phyloP scores from a whole-genome alignment of 2,113 vertebrate genomes.

The Aplodontia rufa region DNA sequence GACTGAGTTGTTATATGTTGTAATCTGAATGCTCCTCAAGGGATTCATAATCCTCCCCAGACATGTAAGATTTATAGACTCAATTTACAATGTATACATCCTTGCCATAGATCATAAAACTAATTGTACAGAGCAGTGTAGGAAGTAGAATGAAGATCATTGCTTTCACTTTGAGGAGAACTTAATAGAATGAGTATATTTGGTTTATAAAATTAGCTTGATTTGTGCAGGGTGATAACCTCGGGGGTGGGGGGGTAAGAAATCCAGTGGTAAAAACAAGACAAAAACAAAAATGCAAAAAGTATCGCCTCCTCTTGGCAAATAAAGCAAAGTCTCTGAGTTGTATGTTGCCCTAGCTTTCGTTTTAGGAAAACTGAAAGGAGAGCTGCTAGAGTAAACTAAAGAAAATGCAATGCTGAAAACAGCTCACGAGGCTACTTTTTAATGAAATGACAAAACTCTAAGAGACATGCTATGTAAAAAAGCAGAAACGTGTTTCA shows the following conservation, averaged over 20 bases:
- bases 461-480: not conserved
- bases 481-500: not conserved
- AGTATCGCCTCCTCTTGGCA: not conserved
- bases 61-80: constrained; percentile 53
- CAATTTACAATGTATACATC: constrained; percentile 54
- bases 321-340: not conserved
- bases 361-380: not conserved
- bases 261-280: not conserved
- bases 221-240: constrained; percentile 36
- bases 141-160: constrained; percentile 69
- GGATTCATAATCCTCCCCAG: constrained; percentile 53
- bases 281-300: not conserved
- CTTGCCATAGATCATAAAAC: constrained; percentile 66
- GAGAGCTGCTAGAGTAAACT: not conserved
- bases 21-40: constrained; percentile 49
- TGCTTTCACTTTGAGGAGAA: constrained; percentile 62
- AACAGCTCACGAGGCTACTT: not conserved
- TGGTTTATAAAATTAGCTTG: constrained; percentile 61
- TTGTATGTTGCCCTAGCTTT: not conserved
- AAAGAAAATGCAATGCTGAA: not conserved
- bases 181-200: constrained; percentile 64
- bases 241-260: constrained; percentile 36
- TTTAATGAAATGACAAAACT: not conserved
- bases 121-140: constrained; percentile 70
- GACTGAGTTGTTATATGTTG: constrained; percentile 31